These are phyloP conservation scores for Euleptes europaea DNA, from an alignment of 2,113 vertebrate genomes.

Conservation along the genomic window DNA sequence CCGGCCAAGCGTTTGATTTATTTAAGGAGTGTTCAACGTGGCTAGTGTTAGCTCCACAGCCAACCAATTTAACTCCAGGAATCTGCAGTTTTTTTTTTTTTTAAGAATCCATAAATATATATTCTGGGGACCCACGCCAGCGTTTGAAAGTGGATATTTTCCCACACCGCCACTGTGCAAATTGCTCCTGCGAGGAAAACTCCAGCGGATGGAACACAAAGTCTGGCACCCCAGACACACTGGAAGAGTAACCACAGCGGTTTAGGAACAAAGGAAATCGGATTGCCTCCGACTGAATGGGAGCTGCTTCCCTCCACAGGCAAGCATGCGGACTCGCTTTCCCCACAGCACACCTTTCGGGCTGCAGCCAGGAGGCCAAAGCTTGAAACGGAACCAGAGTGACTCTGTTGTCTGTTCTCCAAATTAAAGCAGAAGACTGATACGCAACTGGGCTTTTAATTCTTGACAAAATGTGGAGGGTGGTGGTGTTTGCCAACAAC, in stretches of 20 bases:
- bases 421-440: not conserved
- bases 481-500: constrained; percentile 69
- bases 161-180: constrained; percentile 12
- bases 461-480: constrained; percentile 44
- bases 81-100: not conserved
- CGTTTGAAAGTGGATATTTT: constrained; percentile 23
- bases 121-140: constrained; percentile 40
- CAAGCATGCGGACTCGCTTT: not conserved
- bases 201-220: not conserved
- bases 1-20: constrained; percentile 29
- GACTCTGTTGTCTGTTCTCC: constrained; percentile 37
- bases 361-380: rapidly evolving
- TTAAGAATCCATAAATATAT: not conserved
- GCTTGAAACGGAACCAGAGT: constrained; percentile 33
- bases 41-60: not conserved
- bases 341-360: constrained; percentile 38
- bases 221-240: constrained; percentile 32
- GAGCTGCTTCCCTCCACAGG: not conserved
- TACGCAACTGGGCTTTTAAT: constrained; percentile 54
- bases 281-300: constrained; percentile 16
- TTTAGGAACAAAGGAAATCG: constrained; percentile 67
- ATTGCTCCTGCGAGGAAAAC: constrained; percentile 12
- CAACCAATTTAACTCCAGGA: not conserved
- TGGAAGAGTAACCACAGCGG: constrained; percentile 13
- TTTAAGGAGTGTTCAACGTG: not conserved